Percentiles rank a stretch among this genome's conserved stretches.
These are phyloP conservation scores for Himalopsyche tibetana DNA, from an alignment of 2,888 invertebrate genomes.

Conservation along the genomic window DNA sequence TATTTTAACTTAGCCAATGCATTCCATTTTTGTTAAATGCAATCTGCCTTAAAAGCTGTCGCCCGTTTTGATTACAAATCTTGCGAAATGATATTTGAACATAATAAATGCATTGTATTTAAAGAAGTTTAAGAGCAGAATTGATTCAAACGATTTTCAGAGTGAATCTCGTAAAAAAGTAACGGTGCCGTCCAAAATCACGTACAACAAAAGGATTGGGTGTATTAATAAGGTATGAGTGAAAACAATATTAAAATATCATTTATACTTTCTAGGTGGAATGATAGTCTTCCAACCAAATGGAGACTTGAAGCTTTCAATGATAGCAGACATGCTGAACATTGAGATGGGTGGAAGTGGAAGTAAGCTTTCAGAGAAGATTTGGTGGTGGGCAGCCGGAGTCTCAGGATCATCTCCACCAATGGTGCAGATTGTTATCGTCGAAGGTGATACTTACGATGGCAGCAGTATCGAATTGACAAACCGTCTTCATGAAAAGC, in stretches of 20 bases:
- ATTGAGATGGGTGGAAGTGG: not conserved
- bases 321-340: not conserved
- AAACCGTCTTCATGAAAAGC: not conserved
- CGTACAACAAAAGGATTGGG: no score
- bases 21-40: no score
- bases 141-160: no score
- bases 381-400: conserved; percentile 34
- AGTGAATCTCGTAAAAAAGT: no score
- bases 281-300: not conserved
- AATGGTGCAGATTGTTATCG: not conserved
- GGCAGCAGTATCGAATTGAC: conserved; percentile 17
- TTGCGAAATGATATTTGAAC: no score
- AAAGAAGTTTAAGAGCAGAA: no score
- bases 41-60: no score
- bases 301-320: not conserved
- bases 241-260: not conserved
- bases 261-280: not conserved
- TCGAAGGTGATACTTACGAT: not conserved
- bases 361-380: not conserved
- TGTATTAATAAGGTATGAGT: no score
- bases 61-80: no score
- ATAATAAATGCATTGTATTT: no score
- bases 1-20: no score
- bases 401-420: conserved; percentile 17
- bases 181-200: no score